phyloP scores from a whole-genome alignment of 2,888 invertebrate species.

The Drosophila monieri region DNA sequence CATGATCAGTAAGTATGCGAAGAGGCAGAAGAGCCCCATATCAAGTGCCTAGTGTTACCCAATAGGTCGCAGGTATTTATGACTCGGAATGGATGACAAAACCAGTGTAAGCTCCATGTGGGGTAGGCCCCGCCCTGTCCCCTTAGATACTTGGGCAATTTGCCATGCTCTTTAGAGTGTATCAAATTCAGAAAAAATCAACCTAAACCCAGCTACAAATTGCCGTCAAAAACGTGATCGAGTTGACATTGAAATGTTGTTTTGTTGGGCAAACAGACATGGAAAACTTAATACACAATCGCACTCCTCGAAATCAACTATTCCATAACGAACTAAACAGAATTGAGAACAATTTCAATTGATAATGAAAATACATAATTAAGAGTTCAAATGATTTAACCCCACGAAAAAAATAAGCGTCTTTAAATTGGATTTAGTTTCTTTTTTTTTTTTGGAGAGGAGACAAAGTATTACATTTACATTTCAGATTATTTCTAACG shows the following conservation, averaged over 20 bases:
- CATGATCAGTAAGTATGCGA: slow-evolving; percentile 20
- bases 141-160: slow-evolving; percentile 36
- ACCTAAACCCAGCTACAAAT: slow-evolving; percentile 58
- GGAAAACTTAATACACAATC: slow-evolving; percentile 28
- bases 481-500: slow-evolving; percentile 21
- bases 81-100: slow-evolving; percentile 42
- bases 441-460: not conserved
- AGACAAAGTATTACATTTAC: not conserved
- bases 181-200: slow-evolving; percentile 50
- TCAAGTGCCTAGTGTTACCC: slow-evolving; percentile 33
- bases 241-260: slow-evolving; percentile 71
- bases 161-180: slow-evolving; percentile 70
- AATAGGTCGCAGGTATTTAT: slow-evolving; percentile 51
- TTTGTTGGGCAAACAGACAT: slow-evolving; percentile 35
- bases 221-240: slow-evolving; percentile 69
- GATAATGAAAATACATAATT: slow-evolving; percentile 72
- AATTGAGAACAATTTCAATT: slow-evolving; percentile 67
- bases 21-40: slow-evolving; percentile 18
- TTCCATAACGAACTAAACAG: slow-evolving; percentile 26
- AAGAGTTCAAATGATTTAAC: slow-evolving; percentile 72
- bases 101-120: slow-evolving; percentile 59
- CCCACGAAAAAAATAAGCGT: slow-evolving; percentile 56
- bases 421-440: slow-evolving; percentile 26
- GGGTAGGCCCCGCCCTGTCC: slow-evolving; percentile 31
- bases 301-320: slow-evolving; percentile 28